These are phyloP conservation scores for Anaspis maculata DNA, from an alignment of 2,888 invertebrate species.

Conservation along the genomic window DNA sequence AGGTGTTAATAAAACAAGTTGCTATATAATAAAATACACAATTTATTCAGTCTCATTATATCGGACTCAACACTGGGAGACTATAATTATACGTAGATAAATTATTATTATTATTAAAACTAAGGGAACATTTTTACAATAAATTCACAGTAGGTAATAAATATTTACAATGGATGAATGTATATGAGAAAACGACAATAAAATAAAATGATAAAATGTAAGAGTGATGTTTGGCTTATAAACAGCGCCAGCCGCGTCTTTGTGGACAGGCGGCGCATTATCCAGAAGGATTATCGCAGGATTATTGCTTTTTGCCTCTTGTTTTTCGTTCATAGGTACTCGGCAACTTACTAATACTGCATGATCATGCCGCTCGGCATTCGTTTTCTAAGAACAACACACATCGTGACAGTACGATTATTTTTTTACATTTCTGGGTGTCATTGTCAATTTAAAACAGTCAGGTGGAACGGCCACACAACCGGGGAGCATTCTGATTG, in stretches of 20 bases:
- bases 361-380: too few relatives aligned
- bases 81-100: conserved; percentile 31
- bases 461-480: conserved; percentile 70
- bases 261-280: too few relatives aligned
- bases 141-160: conserved; percentile 32
- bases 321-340: too few relatives aligned
- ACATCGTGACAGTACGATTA: too few relatives aligned
- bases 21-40: conserved; percentile 31
- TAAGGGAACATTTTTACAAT: conserved; percentile 35
- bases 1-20: conserved; percentile 24
- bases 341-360: too few relatives aligned
- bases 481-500: conserved; percentile 54
- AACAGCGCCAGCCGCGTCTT: too few relatives aligned
- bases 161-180: conserved; percentile 31
- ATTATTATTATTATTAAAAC: too few relatives aligned
- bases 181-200: conserved; percentile 23
- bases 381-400: too few relatives aligned
- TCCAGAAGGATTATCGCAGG: too few relatives aligned
- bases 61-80: conserved; percentile 34
- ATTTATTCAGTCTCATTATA: conserved; percentile 41
- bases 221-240: conserved; percentile 29
- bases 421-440: too few relatives aligned
- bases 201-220: conserved; percentile 22
- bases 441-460: conserved; percentile 56
- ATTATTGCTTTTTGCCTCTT: too few relatives aligned